A percentile compares a stretch with the other conserved stretches of the same genome.
These are phyloP conservation scores for Hippocampus abdominalis DNA, from an alignment of 2,113 vertebrate species.

Conservation along the genomic window DNA sequence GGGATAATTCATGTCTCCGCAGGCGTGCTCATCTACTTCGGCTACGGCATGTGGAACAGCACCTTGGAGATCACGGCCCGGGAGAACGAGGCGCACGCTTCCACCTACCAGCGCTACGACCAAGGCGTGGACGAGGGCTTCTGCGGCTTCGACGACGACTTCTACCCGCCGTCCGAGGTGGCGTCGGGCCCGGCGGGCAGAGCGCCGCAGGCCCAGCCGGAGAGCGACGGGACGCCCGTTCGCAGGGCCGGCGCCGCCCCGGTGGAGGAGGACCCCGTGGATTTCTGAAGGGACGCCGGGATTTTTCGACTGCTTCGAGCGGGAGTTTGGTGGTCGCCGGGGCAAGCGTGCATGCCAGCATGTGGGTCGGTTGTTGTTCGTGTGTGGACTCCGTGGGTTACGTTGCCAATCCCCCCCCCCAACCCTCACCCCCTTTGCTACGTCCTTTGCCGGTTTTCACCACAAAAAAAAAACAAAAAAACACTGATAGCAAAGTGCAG, in stretches of 20 bases:
- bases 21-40: conserved; percentile 98
- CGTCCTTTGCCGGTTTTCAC: conserved; percentile 1
- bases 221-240: conserved; percentile 36
- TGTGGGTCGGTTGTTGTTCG: conserved; percentile 38
- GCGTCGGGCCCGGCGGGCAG: conserved; percentile 28
- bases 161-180: conserved; percentile 67
- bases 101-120: conserved; percentile 95
- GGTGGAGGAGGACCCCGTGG: conserved; percentile 63
- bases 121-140: conserved; percentile 88
- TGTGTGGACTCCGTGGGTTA: conserved; percentile 71
- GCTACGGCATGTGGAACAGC: conserved; percentile 98
- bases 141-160: conserved; percentile 80
- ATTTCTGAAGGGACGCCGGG: conserved; percentile 62
- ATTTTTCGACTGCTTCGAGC: conserved; percentile 59
- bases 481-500: conserved; percentile 14
- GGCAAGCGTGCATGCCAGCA: conserved; percentile 37
- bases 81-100: conserved; percentile 90
- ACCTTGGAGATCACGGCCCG: conserved; percentile 90
- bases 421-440: conserved; percentile 9
- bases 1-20: conserved; percentile 5
- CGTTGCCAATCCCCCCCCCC: conserved; percentile 53
- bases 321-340: conserved; percentile 23
- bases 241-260: conserved; percentile 45
- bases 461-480: background rate
- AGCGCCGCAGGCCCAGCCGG: conserved; percentile 32